These are phyloP conservation scores for Tyto alba DNA, from an alignment of 2,113 vertebrate genomes.

Conservation along the genomic window DNA sequence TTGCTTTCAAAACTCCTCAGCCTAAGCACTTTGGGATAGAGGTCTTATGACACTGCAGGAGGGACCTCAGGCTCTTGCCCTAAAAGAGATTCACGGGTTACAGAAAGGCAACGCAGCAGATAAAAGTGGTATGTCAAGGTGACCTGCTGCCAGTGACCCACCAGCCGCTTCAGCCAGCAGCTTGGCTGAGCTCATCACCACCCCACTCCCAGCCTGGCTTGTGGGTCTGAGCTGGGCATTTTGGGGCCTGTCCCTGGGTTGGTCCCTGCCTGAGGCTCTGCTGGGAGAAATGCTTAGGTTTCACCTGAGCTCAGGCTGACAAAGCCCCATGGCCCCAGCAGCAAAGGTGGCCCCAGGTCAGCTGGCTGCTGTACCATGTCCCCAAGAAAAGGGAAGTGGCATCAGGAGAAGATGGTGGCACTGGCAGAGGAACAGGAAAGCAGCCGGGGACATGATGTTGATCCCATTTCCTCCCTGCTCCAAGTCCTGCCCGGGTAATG, in stretches of 20 bases:
- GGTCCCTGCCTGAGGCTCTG: not conserved
- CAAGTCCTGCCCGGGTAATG: not conserved
- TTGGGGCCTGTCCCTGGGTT: not conserved
- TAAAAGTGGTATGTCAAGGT: accelerated
- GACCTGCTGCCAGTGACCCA: accelerated
- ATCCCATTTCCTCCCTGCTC: not conserved
- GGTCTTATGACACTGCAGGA: not conserved
- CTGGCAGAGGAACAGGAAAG: not conserved
- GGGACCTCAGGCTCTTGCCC: not conserved
- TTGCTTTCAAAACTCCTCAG: not conserved
- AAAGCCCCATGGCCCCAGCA: not conserved
- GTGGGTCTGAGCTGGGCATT: not conserved
- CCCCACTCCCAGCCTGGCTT: accelerated
- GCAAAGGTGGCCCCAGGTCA: not conserved
- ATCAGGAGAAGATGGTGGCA: not conserved
- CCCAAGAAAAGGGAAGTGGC: not conserved
- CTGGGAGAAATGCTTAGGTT: not conserved
- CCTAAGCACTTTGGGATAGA: not conserved
- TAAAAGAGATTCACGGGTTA: not conserved
- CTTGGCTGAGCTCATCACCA: accelerated
- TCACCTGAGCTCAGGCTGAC: accelerated
- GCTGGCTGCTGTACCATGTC: not conserved
- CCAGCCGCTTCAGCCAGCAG: not conserved
- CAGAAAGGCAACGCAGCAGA: not conserved
- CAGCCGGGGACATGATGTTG: not conserved